Evolutionary conservation across 2,888 invertebrate genomes (phyloP), one percentile per base, ranked within the genome.

Genomic region (Pterobdella sp.): DNA sequence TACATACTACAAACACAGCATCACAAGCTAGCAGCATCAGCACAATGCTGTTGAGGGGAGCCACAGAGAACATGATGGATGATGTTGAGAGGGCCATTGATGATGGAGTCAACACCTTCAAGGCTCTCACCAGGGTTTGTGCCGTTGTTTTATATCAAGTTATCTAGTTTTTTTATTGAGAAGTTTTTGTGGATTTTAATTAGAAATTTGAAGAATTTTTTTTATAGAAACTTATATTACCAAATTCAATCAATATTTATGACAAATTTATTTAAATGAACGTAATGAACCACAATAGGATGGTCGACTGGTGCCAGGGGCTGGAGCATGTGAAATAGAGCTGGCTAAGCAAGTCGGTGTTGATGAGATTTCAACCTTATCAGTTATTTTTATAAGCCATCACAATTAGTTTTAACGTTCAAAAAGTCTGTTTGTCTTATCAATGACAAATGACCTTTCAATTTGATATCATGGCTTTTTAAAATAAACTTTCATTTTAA

Each of bases 51-150:
- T 87, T 99, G 75, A 88, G 98, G 77, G 98, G 97, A 0, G 91
- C 98, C 0, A 96, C 97, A 2, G 94, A 96, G 78, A 96, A 96
- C 84, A 92, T 92, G 81, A 93, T 99, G 93, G 98, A 99, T 84
- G 98, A 99, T 80, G 91, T 98, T 80, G 98, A 98, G 85, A 88
- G 98, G 75, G 94, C 97, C 35, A 89, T 99, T 79, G 95, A 99
- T 85, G 98, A 99, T 86, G 98, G 95, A 75, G 94, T 99, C 31
- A 99, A 99, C 83, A 96, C 94, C 42, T 98, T 93, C 85, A 99
- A 98, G 84, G 91, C 91, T 72, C 86, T 94, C 52, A 89, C 91
- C 0, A 88, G 89, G 81, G 92, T 87, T 79, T 78, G 79, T 42
- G 66, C n/a, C 14, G 10, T 29, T 68, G 18, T 36, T 68, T 36